Conservation (phyloP, 2,797 vertebrate species). For the Anas georgica region DNA sequence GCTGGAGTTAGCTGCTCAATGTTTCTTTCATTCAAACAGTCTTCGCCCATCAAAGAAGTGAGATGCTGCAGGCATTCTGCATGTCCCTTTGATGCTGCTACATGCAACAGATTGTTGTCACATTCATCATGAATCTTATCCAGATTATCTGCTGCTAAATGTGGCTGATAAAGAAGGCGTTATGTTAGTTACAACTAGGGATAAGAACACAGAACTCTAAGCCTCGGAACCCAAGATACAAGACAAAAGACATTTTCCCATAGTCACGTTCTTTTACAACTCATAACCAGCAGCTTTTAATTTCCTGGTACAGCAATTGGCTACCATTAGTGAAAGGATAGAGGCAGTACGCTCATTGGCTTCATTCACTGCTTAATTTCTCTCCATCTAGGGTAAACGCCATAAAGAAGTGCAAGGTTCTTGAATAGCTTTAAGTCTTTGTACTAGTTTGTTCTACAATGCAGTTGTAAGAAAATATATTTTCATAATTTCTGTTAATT, state of each 20-base stretch:
- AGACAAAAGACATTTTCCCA: not conserved
- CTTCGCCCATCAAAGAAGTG: slow-evolving; percentile 97
- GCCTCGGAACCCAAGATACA: not conserved
- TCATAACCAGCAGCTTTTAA: not conserved
- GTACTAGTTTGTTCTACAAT: not conserved
- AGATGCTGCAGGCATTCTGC: slow-evolving; percentile 95
- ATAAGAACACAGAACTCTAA: not conserved
- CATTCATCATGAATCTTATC: slow-evolving; percentile 92
- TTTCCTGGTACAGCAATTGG: not conserved
- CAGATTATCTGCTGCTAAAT: slow-evolving; percentile 94
- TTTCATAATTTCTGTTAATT: not conserved
- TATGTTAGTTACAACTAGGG: not conserved
- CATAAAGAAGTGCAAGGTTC: not conserved
- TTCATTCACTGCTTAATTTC: not conserved
- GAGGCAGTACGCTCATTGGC: not conserved
- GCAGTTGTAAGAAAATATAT: not conserved
- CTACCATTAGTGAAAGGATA: not conserved
- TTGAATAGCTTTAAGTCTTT: not conserved
- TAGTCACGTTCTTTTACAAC: not conserved
- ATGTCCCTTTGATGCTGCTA: slow-evolving; percentile 91
- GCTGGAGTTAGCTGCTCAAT: slow-evolving; percentile 90
- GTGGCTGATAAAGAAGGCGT: slow-evolving; percentile 81
- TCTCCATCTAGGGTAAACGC: not conserved
- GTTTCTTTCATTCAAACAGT: slow-evolving; percentile 93
- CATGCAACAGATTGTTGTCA: slow-evolving; percentile 93